phyloP scores from a whole-genome alignment of 2,113 vertebrate genomes.

The Lathamus discolor region DNA sequence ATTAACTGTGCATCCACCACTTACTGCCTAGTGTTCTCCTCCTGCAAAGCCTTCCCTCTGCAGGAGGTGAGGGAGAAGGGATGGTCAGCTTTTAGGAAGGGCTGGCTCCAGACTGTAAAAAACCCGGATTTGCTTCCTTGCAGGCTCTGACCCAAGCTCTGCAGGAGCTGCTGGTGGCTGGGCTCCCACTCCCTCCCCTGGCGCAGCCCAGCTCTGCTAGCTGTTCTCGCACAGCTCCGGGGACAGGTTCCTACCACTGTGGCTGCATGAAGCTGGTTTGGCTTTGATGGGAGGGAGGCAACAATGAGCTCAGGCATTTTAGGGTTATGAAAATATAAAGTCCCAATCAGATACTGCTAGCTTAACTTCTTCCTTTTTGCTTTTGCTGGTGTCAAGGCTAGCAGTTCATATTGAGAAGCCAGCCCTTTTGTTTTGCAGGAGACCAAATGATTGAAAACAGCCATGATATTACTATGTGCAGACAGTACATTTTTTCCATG shows the following conservation, averaged over 20 bases:
- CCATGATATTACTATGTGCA: neutral
- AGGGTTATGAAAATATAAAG: slow-evolving; percentile 4
- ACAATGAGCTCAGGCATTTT: neutral
- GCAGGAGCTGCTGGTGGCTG: neutral
- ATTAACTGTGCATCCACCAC: neutral
- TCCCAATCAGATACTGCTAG: neutral
- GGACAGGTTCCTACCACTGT: neutral
- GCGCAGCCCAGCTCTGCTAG: fast-evolving
- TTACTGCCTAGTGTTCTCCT: neutral
- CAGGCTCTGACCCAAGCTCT: neutral
- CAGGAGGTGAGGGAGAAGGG: neutral
- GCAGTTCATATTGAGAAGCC: neutral
- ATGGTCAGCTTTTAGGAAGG: neutral
- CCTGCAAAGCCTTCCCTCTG: neutral
- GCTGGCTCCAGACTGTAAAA: neutral
- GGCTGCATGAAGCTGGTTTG: neutral
- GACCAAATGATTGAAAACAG: slow-evolving; percentile 59
- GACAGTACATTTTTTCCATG: slow-evolving; percentile 53
- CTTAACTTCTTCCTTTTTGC: neutral
- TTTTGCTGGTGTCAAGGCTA: neutral
- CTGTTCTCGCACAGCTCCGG: neutral
- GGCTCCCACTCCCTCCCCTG: neutral
- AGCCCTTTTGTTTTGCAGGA: slow-evolving; percentile 33
- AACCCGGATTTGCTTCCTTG: neutral
- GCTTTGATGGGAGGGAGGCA: neutral